These are phyloP conservation scores for Scrobipalpa atriplicella DNA, from an alignment of 2,888 invertebrate genomes.

Conservation along the genomic window DNA sequence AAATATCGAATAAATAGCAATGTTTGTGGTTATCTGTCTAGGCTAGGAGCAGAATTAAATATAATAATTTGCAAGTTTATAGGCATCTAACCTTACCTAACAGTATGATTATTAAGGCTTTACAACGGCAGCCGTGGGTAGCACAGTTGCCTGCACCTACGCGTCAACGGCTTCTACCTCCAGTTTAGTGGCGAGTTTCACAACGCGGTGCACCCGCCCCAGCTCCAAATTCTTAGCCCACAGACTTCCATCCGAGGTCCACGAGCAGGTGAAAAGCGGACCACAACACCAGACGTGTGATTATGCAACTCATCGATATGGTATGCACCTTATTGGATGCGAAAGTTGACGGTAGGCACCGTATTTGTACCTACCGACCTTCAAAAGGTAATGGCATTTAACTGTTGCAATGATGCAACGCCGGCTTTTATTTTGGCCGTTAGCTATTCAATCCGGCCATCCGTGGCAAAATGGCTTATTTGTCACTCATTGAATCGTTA, in stretches of 20 bases:
- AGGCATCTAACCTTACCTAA: conserved; percentile 23
- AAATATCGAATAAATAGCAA: neutral
- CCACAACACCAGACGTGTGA: conserved; percentile 45
- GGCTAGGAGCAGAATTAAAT: neutral
- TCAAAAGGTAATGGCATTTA: conserved; percentile 47
- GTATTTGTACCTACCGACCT: conserved; percentile 45
- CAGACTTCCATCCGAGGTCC: conserved; percentile 46
- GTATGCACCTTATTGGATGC: conserved; percentile 65
- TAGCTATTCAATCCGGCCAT: neutral
- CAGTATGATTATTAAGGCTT: conserved; percentile 43
- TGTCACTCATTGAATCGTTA: neutral
- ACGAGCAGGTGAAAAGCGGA: conserved; percentile 79
- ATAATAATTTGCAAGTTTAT: conserved; percentile 1
- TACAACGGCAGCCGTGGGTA: conserved; percentile 47
- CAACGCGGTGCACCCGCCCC: conserved; percentile 60
- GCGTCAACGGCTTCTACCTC: conserved; percentile 46
- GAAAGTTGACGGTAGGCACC: conserved; percentile 55
- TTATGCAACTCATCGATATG: conserved; percentile 71
- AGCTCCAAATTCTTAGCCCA: conserved; percentile 74
- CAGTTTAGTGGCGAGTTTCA: conserved; percentile 62
- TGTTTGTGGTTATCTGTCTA: neutral
- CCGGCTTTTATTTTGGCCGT: conserved; percentile 15
- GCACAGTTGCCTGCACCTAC: conserved; percentile 61
- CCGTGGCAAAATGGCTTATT: neutral
- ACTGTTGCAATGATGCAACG: conserved; percentile 29